Conservation (phyloP, 2,113 vertebrate species). For the Tylochromis polylepis region DNA sequence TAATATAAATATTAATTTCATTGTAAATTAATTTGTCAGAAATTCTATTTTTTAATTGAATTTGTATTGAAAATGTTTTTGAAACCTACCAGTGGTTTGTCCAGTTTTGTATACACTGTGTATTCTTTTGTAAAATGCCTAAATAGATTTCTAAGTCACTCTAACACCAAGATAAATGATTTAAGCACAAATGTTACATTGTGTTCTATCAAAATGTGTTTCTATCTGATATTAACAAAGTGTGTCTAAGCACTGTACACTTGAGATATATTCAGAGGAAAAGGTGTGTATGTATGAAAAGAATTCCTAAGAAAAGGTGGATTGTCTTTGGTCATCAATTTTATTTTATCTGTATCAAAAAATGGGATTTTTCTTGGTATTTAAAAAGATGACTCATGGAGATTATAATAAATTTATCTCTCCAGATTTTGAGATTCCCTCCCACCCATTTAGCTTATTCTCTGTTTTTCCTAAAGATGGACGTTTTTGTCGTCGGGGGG, state of each 20-base stretch:
- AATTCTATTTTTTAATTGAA: neutral
- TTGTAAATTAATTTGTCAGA: neutral
- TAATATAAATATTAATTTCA: neutral
- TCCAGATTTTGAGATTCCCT: neutral
- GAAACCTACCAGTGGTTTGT: neutral
- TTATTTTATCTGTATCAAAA: neutral
- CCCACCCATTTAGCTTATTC: slow-evolving; percentile 20
- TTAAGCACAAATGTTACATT: neutral
- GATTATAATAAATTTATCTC: neutral
- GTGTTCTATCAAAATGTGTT: neutral
- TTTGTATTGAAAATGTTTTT: neutral
- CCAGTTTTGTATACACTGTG: too few relatives aligned
- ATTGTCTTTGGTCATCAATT: neutral
- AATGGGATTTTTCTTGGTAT: neutral
- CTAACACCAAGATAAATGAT: neutral
- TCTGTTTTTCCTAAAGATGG: slow-evolving; percentile 56
- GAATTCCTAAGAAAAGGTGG: neutral
- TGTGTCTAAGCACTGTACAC: neutral
- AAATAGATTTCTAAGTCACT: neutral
- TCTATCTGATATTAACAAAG: neutral
- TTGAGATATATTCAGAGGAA: neutral
- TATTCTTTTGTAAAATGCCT: neutral
- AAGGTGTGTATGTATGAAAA: neutral
- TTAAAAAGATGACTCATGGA: neutral
- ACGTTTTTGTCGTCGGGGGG: slow-evolving; percentile 51